These are phyloP conservation scores for Thymelicus lineola DNA, from an alignment of 2,888 invertebrate genomes.

Conservation along the genomic window DNA sequence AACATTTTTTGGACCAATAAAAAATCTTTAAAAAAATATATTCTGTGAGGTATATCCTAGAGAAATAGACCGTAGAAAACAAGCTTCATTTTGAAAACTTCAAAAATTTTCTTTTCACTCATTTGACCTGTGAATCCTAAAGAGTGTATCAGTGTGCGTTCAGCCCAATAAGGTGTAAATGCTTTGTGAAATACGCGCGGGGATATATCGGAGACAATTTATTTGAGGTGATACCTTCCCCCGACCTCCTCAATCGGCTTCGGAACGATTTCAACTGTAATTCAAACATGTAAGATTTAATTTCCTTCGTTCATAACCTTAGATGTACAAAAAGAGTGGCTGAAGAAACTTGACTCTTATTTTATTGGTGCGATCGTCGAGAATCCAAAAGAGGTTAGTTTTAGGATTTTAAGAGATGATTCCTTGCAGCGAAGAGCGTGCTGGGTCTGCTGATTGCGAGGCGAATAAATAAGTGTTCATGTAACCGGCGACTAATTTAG, in stretches of 20 bases:
- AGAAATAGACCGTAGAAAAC: too few species aligned
- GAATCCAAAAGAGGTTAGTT: slow-evolving; percentile 5
- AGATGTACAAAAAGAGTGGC: neutral
- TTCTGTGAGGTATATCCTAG: too few species aligned
- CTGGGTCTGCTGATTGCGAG: slow-evolving; percentile 61
- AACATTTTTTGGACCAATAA: too few species aligned
- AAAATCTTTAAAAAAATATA: too few species aligned
- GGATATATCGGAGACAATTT: slow-evolving; percentile 77
- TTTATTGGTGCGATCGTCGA: neutral
- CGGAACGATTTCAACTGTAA: slow-evolving; percentile 43
- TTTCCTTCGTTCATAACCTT: neutral
- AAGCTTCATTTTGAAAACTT: too few species aligned
- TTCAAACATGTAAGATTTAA: neutral
- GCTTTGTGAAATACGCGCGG: slow-evolving; percentile 72
- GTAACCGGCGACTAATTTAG: slow-evolving; percentile 58
- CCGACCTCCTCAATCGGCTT: slow-evolving; percentile 49
- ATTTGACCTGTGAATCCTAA: too few species aligned
- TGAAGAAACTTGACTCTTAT: slow-evolving; percentile 16
- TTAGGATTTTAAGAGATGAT: slow-evolving; percentile 26
- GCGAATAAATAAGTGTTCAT: slow-evolving; percentile 54
- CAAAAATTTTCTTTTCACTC: too few species aligned
- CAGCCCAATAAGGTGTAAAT: slow-evolving; percentile 67
- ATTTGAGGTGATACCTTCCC: slow-evolving; percentile 61
- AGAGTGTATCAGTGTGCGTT: slow-evolving; percentile 51
- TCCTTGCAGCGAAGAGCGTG: slow-evolving; percentile 44